Evolutionary conservation across 2,888 invertebrate genomes (phyloP).

Genomic region (Zeuzera pyrina): DNA sequence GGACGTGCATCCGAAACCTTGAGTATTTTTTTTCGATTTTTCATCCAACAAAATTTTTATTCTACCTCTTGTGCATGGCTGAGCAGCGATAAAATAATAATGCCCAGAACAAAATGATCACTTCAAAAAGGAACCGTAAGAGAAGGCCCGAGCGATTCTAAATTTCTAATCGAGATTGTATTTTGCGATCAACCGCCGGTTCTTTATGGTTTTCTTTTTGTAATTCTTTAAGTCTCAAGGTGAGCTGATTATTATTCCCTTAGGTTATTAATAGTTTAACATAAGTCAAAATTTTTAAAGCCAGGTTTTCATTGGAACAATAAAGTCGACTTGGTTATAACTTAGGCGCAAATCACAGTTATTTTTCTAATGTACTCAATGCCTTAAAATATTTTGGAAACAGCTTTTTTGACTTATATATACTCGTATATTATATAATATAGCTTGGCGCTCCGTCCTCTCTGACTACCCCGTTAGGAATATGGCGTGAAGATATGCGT

Average conservation of each 20-base stretch:
- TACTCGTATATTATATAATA: too few species aligned
- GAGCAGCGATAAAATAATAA: slow-evolving; percentile 67
- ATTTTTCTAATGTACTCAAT: too few species aligned
- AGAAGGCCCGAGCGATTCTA: slow-evolving; percentile 47
- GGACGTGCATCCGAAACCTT: slow-evolving; percentile 71
- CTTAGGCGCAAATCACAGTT: too few species aligned
- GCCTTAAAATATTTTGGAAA: too few species aligned
- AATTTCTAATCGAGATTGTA: slow-evolving; percentile 63
- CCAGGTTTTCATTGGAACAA: too few species aligned
- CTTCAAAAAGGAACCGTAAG: slow-evolving; percentile 53
- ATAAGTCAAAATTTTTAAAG: too few species aligned
- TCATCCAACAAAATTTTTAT: slow-evolving; percentile 50
- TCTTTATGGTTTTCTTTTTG: slow-evolving; percentile 54
- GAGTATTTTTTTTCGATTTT: slow-evolving; percentile 47
- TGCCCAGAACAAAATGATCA: slow-evolving; percentile 36
- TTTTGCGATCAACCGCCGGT: slow-evolving; percentile 45
- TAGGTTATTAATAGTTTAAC: too few species aligned
- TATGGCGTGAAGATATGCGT: too few species aligned
- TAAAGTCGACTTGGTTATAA: too few species aligned
- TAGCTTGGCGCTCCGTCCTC: too few species aligned
- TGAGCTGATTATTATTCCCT: slow-evolving; percentile 39
- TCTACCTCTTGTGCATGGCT: slow-evolving; percentile 53
- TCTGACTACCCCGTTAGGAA: too few species aligned
- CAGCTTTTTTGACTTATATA: too few species aligned
- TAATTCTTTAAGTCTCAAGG: slow-evolving; percentile 49